A percentile compares a stretch with the other conserved stretches of the same genome.
These are phyloP conservation scores for Sinocyclocheilus grahami DNA, from an alignment of 2,113 vertebrate species.

Conservation along the genomic window DNA sequence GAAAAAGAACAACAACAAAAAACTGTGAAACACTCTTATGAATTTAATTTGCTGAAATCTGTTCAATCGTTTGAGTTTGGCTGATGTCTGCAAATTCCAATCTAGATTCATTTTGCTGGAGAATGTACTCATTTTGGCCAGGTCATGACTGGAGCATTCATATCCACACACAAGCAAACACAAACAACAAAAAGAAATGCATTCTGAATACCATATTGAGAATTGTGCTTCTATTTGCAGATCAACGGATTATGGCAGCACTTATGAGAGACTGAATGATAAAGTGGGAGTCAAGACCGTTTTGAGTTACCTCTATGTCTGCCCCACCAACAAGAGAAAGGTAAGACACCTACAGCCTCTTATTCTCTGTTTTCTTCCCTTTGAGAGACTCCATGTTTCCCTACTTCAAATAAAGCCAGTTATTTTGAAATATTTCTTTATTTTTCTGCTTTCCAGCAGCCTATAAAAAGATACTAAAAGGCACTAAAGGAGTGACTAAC, in stretches of 20 bases:
- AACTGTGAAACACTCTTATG: background rate
- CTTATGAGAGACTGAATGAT: conserved; percentile 94
- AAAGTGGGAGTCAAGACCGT: conserved; percentile 97
- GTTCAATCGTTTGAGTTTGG: background rate
- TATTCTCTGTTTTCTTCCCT: background rate
- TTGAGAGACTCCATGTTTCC: background rate
- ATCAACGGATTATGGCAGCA: conserved; percentile 94
- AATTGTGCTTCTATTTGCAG: conserved; percentile 67
- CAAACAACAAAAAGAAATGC: background rate
- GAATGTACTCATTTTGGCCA: background rate
- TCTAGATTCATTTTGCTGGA: background rate
- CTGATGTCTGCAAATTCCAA: background rate
- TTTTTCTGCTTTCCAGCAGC: background rate
- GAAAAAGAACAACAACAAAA: background rate
- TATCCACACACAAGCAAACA: background rate
- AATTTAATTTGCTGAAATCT: conserved; percentile 7
- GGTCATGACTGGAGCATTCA: background rate
- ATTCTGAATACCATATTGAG: background rate
- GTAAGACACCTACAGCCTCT: conserved; percentile 73
- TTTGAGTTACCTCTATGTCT: conserved; percentile 95
- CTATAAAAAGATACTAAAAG: background rate
- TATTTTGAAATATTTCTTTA: background rate
- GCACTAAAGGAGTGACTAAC: background rate
- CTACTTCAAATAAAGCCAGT: background rate
- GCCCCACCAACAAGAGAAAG: conserved; percentile 95